Conservation (phyloP, 2,888 invertebrate genomes). For the Eupithecia exiguata region DNA sequence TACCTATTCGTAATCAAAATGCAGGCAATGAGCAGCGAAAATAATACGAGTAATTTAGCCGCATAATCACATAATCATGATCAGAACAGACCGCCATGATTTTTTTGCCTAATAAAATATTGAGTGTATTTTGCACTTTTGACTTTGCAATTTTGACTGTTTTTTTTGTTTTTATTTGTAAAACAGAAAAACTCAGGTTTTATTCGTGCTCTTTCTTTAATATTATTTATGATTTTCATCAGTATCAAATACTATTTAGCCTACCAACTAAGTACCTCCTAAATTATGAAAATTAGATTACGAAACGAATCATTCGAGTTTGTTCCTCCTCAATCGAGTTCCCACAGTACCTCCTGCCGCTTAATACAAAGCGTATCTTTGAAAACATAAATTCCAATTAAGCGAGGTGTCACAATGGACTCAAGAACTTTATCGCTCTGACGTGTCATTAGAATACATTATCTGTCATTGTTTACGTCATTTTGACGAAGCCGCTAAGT, state of each 20-base stretch:
- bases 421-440: conserved; percentile 65
- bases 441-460: conserved; percentile 59
- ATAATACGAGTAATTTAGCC: no score
- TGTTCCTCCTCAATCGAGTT: conserved; percentile 18
- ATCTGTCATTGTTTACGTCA: conserved; percentile 66
- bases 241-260: neutral
- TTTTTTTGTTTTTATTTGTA: no score
- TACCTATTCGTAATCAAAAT: no score
- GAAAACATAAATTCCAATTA: conserved; percentile 81
- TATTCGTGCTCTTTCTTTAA: no score
- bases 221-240: no score
- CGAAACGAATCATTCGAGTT: conserved; percentile 13
- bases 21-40: no score
- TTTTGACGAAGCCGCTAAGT: conserved; percentile 54
- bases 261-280: neutral
- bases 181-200: no score
- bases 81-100: no score
- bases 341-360: conserved; percentile 37
- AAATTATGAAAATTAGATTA: neutral
- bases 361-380: conserved; percentile 58
- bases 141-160: no score
- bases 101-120: no score
- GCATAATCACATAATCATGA: neutral
- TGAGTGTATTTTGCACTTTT: no score
- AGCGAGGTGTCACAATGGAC: conserved; percentile 69